Evolutionary conservation across 2,888 invertebrate genomes (phyloP).

Genomic region (Sinodicranocentrus sp.): DNA sequence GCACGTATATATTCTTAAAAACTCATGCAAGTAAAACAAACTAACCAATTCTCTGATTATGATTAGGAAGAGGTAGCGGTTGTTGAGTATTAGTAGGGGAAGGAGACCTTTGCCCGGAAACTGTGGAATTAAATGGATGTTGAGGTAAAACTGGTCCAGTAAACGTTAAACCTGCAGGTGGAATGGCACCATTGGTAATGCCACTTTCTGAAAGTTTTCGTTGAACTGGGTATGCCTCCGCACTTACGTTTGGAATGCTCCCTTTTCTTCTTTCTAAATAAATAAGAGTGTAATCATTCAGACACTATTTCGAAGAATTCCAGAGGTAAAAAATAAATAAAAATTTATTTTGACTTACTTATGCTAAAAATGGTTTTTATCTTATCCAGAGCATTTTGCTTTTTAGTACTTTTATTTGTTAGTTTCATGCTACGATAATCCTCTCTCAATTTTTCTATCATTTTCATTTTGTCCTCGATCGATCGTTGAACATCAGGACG

Average conservation of each 20-base stretch:
- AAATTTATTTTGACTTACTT: constrained; percentile 26
- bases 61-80: not conserved
- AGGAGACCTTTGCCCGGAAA: not conserved
- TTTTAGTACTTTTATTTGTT: constrained; percentile 13
- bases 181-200: not conserved
- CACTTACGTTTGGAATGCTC: not conserved
- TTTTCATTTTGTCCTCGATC: constrained; percentile 88
- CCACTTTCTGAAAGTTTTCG: constrained; percentile 3
- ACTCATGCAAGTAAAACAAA: not conserved
- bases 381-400: constrained; percentile 16
- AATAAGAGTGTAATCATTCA: not conserved
- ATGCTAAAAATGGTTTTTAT: constrained; percentile 14
- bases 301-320: not conserved
- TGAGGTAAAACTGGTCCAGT: constrained; percentile 34
- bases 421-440: constrained; percentile 82
- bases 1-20: not conserved
- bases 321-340: not conserved
- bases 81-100: not conserved
- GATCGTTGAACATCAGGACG: constrained; percentile 92
- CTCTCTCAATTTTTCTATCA: constrained; percentile 87
- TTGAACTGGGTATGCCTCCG: not conserved
- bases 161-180: constrained; percentile 43
- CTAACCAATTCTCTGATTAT: not conserved
- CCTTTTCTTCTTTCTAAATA: constrained; percentile 36
- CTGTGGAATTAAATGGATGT: not conserved